phyloP scores from a whole-genome alignment of 2,888 invertebrate genomes.

The Melanchra persicariae region DNA sequence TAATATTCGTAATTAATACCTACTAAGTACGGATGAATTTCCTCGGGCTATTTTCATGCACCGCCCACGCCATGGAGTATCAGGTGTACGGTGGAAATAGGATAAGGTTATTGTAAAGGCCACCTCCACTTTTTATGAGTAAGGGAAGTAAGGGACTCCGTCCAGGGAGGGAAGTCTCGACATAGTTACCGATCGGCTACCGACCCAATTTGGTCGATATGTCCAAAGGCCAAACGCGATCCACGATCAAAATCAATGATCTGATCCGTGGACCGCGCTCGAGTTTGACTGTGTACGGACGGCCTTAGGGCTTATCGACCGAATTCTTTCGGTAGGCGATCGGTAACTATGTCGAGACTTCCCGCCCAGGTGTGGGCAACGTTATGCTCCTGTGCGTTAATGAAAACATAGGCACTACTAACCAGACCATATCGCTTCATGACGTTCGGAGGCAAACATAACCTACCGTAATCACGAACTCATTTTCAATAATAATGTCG shows the following conservation, averaged over 20 bases:
- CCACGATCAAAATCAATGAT: no score
- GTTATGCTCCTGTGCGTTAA: not conserved
- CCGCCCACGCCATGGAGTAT: conserved; percentile 25
- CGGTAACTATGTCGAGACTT: no score
- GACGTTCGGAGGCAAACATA: not conserved
- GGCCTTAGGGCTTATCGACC: no score
- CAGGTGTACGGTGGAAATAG: conserved; percentile 28
- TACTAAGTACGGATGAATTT: conserved; percentile 7
- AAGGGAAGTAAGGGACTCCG: not conserved
- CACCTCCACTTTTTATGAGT: not conserved
- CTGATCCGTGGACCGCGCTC: no score
- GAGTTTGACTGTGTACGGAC: no score
- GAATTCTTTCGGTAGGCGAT: no score
- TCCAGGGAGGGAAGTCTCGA: no score
- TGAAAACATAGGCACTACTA: not conserved
- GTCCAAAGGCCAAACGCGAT: no score
- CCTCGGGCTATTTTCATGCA: conserved; percentile 34
- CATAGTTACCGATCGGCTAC: no score
- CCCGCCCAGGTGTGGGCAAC: not conserved
- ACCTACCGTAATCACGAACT: conserved; percentile 1
- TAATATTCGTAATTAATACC: conserved; percentile 39
- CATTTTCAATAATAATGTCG: conserved; percentile 3
- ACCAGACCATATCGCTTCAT: not conserved
- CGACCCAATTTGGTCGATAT: no score
- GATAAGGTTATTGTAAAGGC: conserved; percentile 37